Evolutionary conservation across 2,797 vertebrate species (phyloP), one percentile per base, ranked within the genome.

Genomic region (Urocyon cinereoargenteus): DNA sequence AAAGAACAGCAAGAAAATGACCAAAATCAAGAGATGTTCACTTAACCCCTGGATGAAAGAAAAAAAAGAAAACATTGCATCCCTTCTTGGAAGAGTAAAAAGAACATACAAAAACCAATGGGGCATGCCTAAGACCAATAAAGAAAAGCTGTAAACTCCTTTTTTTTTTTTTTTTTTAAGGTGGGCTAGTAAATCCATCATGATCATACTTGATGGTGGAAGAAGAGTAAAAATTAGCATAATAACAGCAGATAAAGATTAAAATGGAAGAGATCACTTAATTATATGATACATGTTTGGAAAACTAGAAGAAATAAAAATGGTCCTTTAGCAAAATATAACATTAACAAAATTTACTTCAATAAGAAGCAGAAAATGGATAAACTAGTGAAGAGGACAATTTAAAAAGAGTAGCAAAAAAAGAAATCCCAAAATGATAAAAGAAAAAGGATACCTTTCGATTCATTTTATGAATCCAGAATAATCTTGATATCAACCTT

Each of bases 1-100:
- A 94, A 94, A 31, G 93, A 59, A 36, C 77, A 88, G 22, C 57
- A 91, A 88, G 66, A 95, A 94, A 92, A 64, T 94, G 77, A 49
- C 31, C 13, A 36, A 51, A 68, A 40, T 82, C 59, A 93, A 79
- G 4, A 95, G 94, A 84, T 82, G 53, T 6, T 95, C 34, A 31
- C 75, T 36, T 24, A 86, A 40, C 15, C 59, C 61, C 11, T 77
- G 24, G 10, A 55, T 90, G 36, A 93, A 81, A 77, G 87, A 62
- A 31, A 68, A 31, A 24, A 66, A 19, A 83, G n/a, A 87, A 81
- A 57, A 78, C 86, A 77, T 55, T 62, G 1, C 64, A 84, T 31
- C 22, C 36, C 26, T 26, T 68, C 3, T 45, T 64, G n/a, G 36
- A 94, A 93, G 24, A 81, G 24, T 86, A 18, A 91, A 91, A 83